A percentile compares a stretch with the other conserved stretches of the same genome.
Evolutionary conservation across 1,140 invertebrate genomes (phyloP).

Genomic region (Batillaria attramentaria): DNA sequence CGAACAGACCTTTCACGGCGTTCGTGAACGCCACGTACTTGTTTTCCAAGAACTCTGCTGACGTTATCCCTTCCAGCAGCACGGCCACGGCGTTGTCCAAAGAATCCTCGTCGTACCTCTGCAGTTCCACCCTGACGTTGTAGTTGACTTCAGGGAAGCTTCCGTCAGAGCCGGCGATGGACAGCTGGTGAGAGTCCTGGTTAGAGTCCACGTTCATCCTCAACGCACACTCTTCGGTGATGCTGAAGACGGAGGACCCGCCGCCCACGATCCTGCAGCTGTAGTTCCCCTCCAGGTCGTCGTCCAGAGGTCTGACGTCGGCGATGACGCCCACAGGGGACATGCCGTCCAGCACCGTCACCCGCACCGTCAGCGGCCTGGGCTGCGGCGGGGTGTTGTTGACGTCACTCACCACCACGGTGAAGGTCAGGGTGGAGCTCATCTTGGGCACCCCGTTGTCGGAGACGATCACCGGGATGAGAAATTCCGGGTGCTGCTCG

Average conservation of each 20-base stretch:
- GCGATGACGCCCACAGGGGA: slow-evolving; percentile 85
- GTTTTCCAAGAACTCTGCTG: slow-evolving; percentile 81
- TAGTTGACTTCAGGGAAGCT: slow-evolving; percentile 87
- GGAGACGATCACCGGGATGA: slow-evolving; percentile 86
- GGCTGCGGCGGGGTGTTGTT: slow-evolving; percentile 93
- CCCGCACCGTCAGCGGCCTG: slow-evolving; percentile 85
- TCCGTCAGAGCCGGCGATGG: slow-evolving; percentile 90
- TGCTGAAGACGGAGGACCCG: slow-evolving; percentile 76
- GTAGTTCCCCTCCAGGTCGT: slow-evolving; percentile 89
- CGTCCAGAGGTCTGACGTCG: slow-evolving; percentile 91
- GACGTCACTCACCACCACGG: slow-evolving; percentile 86
- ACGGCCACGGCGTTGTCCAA: slow-evolving; percentile 87
- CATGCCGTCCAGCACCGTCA: slow-evolving; percentile 77
- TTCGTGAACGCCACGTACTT: slow-evolving; percentile 83
- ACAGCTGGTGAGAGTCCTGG: slow-evolving; percentile 76
- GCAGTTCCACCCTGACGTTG: slow-evolving; percentile 86
- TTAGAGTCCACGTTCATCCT: slow-evolving; percentile 71
- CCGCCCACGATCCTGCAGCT: slow-evolving; percentile 77
- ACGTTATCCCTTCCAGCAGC: slow-evolving; percentile 81
- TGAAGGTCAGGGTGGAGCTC: slow-evolving; percentile 85
- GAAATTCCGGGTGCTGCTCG: slow-evolving; percentile 80
- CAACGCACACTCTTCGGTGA: slow-evolving; percentile 85
- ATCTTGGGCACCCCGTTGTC: slow-evolving; percentile 88
- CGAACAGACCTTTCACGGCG: slow-evolving; percentile 36
- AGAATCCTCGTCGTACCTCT: slow-evolving; percentile 84